Base-by-base conservation (phyloP, 2,797 vertebrate species). In the Aselliscus stoliczkanus region DNA sequence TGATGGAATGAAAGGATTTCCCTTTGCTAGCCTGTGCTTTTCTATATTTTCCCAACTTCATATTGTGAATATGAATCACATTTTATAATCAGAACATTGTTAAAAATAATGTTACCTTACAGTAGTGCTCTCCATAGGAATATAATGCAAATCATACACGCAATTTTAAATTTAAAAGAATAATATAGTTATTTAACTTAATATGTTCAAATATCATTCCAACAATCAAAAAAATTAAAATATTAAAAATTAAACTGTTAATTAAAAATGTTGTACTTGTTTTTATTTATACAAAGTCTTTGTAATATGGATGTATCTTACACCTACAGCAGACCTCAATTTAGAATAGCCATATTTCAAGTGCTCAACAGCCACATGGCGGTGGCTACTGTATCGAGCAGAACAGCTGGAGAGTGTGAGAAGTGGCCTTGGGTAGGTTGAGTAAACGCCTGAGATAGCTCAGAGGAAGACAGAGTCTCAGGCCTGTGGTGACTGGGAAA, bases 171-270 rank as follows among this genome's bases (percentile, higher is more conserved):
- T 39, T 56, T 14, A 73, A 60, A 93, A 60, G 20, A 54, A 54
- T 64, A 91, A 76, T 10, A 7, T 15, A 8, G 56, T 92, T 79
- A 58, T 89, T 87, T 92, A 52, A 80, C n/a, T 14, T 80, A 54
- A 27, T 31, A 17, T 42, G 44, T 56, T 11, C 10, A 60, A 91
- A 34, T 56, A 54, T 67, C 73, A 54, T 94, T 82, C 76, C 72
- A 69, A 34, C 27, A 76, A 73, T 81, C 39, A 77, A 56, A 90
- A 56, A 79, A 60, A 60, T 54, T 82, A 86, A 93, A 86, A 89
- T 50, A 81, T n/a, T 70, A 73, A 58, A 91, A 64, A 80, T 25
- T 72, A 65, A 70, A 76, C 73, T 37, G 34, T 34, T 34, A 42
- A 73, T 75, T 29, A 62, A 21, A 62, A 47, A 37, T 12, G 50